These are phyloP conservation scores for Catharus bicknelli DNA, from an alignment of 2,113 vertebrate species.

Conservation along the genomic window DNA sequence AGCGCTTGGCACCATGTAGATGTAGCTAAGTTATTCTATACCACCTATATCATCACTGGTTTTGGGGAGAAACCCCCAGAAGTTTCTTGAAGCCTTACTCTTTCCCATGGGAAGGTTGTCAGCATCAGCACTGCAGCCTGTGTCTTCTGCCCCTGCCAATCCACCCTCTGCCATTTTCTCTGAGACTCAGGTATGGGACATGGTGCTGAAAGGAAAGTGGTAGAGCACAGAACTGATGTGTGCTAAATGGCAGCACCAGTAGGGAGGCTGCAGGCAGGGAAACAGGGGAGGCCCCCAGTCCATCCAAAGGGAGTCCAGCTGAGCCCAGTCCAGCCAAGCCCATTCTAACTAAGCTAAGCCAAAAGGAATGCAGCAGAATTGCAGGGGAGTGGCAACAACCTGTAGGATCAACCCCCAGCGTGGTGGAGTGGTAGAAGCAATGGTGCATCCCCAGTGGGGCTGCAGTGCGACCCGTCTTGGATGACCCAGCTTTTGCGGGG, in stretches of 20 bases:
- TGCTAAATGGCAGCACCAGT: not conserved
- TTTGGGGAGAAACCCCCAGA: not conserved
- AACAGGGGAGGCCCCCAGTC: not conserved
- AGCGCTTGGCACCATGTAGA: not conserved
- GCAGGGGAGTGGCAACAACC: not conserved
- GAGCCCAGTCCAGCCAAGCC: not conserved
- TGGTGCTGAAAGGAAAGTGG: not conserved
- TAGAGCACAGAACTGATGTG: fast-evolving
- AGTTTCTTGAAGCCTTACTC: not conserved
- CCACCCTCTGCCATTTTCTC: not conserved
- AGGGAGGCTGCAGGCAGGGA: no score
- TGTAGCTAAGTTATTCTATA: not conserved
- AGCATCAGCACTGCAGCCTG: not conserved
- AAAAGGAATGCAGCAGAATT: not conserved
- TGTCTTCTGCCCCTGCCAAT: not conserved
- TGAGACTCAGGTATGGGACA: fast-evolving
- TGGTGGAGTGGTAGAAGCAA: fast-evolving
- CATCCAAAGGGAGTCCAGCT: not conserved
- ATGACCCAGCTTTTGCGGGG: not conserved
- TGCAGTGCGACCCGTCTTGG: not conserved
- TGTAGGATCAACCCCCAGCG: no score
- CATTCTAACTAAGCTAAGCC: not conserved
- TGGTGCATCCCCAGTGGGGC: fast-evolving
- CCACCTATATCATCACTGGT: not conserved
- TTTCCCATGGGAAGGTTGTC: not conserved